phyloP scores from a whole-genome alignment of 2,113 vertebrate species.

The Sphaerodactylus townsendi region DNA sequence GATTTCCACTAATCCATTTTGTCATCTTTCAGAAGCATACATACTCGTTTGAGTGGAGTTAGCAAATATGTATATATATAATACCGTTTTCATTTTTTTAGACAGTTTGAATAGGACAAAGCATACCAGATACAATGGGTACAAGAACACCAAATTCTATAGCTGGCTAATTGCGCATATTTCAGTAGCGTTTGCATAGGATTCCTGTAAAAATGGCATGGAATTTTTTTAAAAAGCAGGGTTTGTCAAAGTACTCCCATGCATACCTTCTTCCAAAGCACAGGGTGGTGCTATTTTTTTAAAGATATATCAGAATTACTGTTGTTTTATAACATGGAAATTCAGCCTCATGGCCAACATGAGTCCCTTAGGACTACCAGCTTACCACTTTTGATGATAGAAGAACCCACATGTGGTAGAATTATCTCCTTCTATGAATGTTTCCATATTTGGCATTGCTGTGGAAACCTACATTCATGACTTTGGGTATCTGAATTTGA shows the following conservation, averaged over 20 bases:
- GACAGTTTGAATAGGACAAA: slow-evolving; percentile 37
- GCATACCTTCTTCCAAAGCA: not conserved
- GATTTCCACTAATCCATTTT: slow-evolving; percentile 22
- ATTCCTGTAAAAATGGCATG: not conserved
- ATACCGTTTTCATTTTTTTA: slow-evolving; percentile 3
- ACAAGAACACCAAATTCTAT: not conserved
- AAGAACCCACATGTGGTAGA: not conserved
- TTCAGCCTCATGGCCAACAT: too few species aligned
- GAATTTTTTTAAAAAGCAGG: too few species aligned
- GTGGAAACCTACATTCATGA: not conserved
- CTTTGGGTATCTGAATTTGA: too few species aligned
- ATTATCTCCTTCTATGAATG: not conserved
- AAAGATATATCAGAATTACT: too few species aligned
- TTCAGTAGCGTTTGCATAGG: not conserved
- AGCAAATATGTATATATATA: slow-evolving; percentile 35
- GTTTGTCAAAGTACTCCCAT: not conserved
- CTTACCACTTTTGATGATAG: not conserved
- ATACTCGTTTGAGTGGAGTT: not conserved
- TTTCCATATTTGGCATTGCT: not conserved
- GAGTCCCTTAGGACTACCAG: too few species aligned
- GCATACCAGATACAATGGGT: not conserved
- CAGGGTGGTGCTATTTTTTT: too few species aligned
- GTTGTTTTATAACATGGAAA: too few species aligned
- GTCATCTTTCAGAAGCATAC: slow-evolving; percentile 33
- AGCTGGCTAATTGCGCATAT: not conserved